Conservation (phyloP, 2,797 vertebrate species). For the Rachycentron canadum region DNA sequence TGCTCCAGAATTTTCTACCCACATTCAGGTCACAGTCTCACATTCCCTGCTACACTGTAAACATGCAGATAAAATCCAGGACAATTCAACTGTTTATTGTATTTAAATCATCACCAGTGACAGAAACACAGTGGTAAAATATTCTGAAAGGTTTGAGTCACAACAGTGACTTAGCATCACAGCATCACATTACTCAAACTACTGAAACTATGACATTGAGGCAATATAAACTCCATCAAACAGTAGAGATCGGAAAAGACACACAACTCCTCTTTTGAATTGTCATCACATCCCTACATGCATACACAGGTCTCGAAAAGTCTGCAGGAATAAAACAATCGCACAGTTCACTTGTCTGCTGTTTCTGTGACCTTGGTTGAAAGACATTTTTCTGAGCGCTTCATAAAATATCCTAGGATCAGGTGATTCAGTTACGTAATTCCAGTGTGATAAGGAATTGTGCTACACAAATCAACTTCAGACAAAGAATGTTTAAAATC, state of each 20-base stretch:
- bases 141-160: not conserved
- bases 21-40: constrained; percentile 67
- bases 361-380: not conserved
- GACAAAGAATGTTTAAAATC: not conserved
- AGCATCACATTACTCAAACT: not conserved
- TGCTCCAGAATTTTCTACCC: constrained; percentile 51
- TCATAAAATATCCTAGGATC: not conserved
- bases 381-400: not conserved
- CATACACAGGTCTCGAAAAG: not conserved
- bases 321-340: not conserved
- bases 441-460: not conserved
- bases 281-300: too few species aligned
- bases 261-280: too few species aligned
- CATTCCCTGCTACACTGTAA: constrained; percentile 36
- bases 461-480: not conserved
- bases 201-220: not conserved
- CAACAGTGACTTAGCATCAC: not conserved
- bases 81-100: not conserved
- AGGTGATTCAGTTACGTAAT: not conserved
- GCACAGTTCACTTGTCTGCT: not conserved
- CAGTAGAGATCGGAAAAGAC: not conserved
- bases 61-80: constrained; percentile 41
- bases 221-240: not conserved
- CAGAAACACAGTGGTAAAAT: constrained; percentile 2
- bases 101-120: not conserved